These are phyloP conservation scores for Prolemur simus DNA, from an alignment of 2,113 vertebrate species.

Conservation along the genomic window DNA sequence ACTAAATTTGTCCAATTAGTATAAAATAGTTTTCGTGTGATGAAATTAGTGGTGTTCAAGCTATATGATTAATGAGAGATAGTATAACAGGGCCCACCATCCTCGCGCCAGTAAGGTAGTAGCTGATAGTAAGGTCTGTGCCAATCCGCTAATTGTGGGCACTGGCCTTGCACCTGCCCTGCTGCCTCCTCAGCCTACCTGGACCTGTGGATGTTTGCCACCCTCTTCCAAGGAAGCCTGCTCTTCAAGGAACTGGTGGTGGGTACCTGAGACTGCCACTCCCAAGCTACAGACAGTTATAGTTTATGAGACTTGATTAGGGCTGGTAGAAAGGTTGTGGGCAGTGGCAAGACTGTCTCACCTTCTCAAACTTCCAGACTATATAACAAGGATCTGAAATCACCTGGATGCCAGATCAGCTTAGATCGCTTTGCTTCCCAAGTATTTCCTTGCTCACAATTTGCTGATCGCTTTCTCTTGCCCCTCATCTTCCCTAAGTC, in stretches of 20 bases:
- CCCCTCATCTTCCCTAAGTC: background rate
- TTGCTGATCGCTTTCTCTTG: background rate
- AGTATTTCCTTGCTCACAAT: background rate
- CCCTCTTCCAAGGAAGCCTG: background rate
- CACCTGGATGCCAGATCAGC: background rate
- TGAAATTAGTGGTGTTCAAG: background rate
- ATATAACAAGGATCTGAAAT: background rate
- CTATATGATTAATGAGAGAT: background rate
- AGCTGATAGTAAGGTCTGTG: background rate
- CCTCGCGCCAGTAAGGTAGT: background rate
- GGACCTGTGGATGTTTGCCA: background rate
- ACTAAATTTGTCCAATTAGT: background rate
- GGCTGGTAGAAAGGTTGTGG: background rate
- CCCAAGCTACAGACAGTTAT: background rate
- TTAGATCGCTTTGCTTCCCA: background rate
- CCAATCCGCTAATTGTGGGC: background rate
- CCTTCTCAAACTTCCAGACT: background rate
- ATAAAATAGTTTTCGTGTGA: background rate
- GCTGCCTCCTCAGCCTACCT: background rate
- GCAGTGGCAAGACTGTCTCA: background rate
- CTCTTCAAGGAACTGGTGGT: background rate
- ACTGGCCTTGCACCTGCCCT: background rate
- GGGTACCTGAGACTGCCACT: background rate
- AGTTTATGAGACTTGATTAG: background rate
- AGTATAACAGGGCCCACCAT: background rate